Conservation (phyloP, 2,113 vertebrate genomes). For the Clinocottus analis region DNA sequence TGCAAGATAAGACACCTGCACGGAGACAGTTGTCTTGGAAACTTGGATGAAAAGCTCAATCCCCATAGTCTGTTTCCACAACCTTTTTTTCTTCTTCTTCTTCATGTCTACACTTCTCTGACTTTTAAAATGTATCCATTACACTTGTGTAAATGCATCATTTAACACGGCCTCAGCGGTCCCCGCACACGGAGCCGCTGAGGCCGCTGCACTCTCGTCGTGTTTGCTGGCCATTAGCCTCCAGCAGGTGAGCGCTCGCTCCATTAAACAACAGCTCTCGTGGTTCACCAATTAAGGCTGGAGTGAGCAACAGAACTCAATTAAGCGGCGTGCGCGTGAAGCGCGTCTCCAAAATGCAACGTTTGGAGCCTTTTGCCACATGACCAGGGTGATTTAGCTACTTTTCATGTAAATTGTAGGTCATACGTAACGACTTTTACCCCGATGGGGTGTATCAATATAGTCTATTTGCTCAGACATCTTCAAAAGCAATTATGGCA, state of each 20-base stretch:
- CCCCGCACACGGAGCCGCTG: slow-evolving; percentile 35
- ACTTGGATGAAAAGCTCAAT: slow-evolving; percentile 86
- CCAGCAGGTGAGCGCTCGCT: slow-evolving; percentile 83
- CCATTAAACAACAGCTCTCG: slow-evolving; percentile 93
- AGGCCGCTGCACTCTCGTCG: slow-evolving; percentile 65
- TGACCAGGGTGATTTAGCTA: not conserved
- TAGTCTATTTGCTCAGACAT: slow-evolving; percentile 70
- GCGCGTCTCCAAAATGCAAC: slow-evolving; percentile 4
- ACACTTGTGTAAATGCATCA: slow-evolving; percentile 81
- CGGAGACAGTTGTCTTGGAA: slow-evolving; percentile 87
- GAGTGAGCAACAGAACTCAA: slow-evolving; percentile 92
- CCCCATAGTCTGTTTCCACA: slow-evolving; percentile 68
- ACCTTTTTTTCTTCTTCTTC: not conserved
- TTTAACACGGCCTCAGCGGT: slow-evolving; percentile 78
- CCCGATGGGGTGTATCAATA: slow-evolving; percentile 33
- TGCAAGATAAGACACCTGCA: slow-evolving; percentile 84
- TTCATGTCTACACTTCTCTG: slow-evolving; percentile 12
- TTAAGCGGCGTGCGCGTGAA: slow-evolving; percentile 83
- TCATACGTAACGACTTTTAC: slow-evolving; percentile 26
- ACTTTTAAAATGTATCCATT: slow-evolving; percentile 67
- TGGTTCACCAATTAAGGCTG: slow-evolving; percentile 92
- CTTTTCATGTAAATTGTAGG: slow-evolving; percentile 7
- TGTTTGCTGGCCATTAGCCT: slow-evolving; percentile 90
- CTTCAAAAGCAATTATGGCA: slow-evolving; percentile 77
- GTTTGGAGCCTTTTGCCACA: not conserved